Conservation (phyloP, 2,797 vertebrate genomes). For the Odontamblyopus lacepedii region DNA sequence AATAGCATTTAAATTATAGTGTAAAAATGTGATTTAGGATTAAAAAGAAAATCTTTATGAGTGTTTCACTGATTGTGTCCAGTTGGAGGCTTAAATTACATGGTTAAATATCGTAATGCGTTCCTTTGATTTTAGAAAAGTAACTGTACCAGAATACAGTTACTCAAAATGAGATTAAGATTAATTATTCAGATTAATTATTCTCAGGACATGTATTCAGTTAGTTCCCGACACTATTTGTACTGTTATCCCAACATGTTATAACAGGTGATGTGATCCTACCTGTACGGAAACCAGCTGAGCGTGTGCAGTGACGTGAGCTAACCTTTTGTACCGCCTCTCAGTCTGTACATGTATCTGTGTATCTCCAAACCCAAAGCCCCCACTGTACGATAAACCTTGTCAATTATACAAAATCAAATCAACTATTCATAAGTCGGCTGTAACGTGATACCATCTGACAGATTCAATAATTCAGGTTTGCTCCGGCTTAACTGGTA, state of each 20-base stretch:
- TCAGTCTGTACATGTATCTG: constrained; percentile 54
- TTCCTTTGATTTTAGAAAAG: no score
- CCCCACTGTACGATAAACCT: constrained; percentile 83
- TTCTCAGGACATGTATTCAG: no score
- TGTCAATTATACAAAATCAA: constrained; percentile 96
- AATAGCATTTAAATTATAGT: no score
- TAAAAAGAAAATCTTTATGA: no score
- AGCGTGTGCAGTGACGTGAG: constrained; percentile 64
- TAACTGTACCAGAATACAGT: no score
- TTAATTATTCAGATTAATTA: no score
- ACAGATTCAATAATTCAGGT: constrained; percentile 96
- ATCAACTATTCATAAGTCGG: constrained; percentile 96
- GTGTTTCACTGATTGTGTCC: no score
- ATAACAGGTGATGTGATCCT: constrained; percentile 69
- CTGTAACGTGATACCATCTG: constrained; percentile 88
- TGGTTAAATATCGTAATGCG: no score
- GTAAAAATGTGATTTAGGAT: no score
- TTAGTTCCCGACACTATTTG: no score
- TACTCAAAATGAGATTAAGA: no score
- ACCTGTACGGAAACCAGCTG: constrained; percentile 50
- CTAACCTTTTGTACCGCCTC: constrained; percentile 63
- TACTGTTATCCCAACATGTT: constrained; percentile 41
- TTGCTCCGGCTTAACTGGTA: constrained; percentile 84
- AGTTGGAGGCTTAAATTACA: no score
- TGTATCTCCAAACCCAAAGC: constrained; percentile 81